Percentiles rank a stretch among this genome's conserved stretches.
phyloP scores from a whole-genome alignment of 2,888 invertebrate species.

The Amphimallon solstitiale region DNA sequence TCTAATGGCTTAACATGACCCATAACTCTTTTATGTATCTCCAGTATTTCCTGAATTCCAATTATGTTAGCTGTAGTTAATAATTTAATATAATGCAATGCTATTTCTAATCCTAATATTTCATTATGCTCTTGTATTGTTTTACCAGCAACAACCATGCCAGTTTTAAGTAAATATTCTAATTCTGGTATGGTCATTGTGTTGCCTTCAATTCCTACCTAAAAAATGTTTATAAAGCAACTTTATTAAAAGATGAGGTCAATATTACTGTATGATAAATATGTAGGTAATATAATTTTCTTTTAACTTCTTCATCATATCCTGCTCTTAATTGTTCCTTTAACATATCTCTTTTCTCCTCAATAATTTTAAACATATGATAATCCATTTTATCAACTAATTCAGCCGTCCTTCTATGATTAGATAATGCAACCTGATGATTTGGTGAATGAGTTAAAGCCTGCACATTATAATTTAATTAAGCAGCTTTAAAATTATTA shows the following conservation, averaged over 20 bases:
- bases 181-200: constrained; percentile 95
- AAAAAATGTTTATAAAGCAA: constrained; percentile 23
- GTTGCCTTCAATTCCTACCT: constrained; percentile 94
- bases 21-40: constrained; percentile 91
- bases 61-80: constrained; percentile 82
- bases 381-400: constrained; percentile 91
- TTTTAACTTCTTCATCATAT: constrained; percentile 84
- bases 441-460: constrained; percentile 86
- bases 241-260: background rate
- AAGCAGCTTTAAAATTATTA: constrained; percentile 7
- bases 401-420: constrained; percentile 85
- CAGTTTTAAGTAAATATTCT: constrained; percentile 89
- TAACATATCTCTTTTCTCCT: constrained; percentile 84
- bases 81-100: constrained; percentile 90
- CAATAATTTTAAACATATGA: constrained; percentile 79
- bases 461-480: constrained; percentile 46
- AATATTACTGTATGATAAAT: constrained; percentile 87
- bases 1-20: constrained; percentile 95
- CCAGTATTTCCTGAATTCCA: constrained; percentile 85
- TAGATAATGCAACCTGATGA: constrained; percentile 81
- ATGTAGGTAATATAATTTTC: constrained; percentile 94
- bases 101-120: constrained; percentile 92
- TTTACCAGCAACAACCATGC: constrained; percentile 87
- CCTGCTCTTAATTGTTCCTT: constrained; percentile 81
- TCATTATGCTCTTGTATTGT: constrained; percentile 98